Evolutionary conservation across 2,113 vertebrate genomes (phyloP).

Genomic region (Oplegnathus fasciatus): DNA sequence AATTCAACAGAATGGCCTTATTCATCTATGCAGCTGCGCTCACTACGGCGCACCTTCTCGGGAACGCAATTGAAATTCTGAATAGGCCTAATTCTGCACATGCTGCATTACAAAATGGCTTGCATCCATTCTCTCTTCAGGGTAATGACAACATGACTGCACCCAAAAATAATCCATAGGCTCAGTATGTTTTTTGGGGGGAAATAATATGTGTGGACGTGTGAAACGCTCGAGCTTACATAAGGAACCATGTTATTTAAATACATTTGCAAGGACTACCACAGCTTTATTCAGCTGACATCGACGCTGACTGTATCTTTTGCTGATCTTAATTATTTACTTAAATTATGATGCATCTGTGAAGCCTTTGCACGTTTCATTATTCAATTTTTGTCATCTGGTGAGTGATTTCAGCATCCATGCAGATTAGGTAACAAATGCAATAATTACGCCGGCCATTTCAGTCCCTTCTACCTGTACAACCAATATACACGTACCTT

Average conservation of each 20-base stretch:
- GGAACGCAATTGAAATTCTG: slow-evolving; percentile 85
- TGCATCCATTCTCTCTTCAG: slow-evolving; percentile 78
- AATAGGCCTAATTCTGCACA: slow-evolving; percentile 85
- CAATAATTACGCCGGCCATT: slow-evolving; percentile 75
- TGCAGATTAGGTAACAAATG: slow-evolving; percentile 58
- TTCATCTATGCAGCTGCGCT: slow-evolving; percentile 85
- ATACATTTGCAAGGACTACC: slow-evolving; percentile 21
- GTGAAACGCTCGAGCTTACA: slow-evolving; percentile 22
- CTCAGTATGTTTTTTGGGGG: background rate
- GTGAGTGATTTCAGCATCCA: slow-evolving; percentile 32
- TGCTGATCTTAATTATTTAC: slow-evolving; percentile 47
- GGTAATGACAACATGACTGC: slow-evolving; percentile 78
- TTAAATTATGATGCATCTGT: slow-evolving; percentile 20
- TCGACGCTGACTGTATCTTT: slow-evolving; percentile 20
- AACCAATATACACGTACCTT: slow-evolving; percentile 74
- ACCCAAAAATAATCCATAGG: slow-evolving; percentile 55
- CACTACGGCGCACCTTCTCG: slow-evolving; percentile 83
- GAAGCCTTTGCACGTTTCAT: slow-evolving; percentile 39
- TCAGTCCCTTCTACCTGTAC: slow-evolving; percentile 67
- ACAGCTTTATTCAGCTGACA: slow-evolving; percentile 39
- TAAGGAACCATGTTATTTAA: slow-evolving; percentile 24
- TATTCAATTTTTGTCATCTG: slow-evolving; percentile 1
- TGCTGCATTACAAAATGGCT: slow-evolving; percentile 87
- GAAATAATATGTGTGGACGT: background rate
- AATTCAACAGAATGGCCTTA: slow-evolving; percentile 83